Conservation (phyloP, 2,113 vertebrate genomes). For the Podiceps cristatus region DNA sequence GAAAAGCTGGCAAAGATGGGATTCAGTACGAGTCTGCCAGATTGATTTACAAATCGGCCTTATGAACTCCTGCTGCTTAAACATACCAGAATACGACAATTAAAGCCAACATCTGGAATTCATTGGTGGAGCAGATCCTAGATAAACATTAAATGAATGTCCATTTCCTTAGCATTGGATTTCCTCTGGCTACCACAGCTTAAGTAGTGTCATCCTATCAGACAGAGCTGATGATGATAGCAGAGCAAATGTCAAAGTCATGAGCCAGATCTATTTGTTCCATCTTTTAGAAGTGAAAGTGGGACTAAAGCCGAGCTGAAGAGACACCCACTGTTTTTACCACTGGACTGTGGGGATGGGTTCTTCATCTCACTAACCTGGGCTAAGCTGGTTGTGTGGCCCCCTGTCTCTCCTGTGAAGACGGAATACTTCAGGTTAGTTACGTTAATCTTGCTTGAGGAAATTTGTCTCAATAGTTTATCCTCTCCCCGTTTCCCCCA, state of each 20-base stretch:
- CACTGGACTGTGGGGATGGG: background rate
- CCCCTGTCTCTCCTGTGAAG: background rate
- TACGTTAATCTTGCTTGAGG: background rate
- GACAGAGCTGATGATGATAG: constrained; percentile 59
- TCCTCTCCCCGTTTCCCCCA: background rate
- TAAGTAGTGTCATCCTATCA: constrained; percentile 68
- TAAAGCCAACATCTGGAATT: constrained; percentile 86
- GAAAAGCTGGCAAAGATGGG: constrained; percentile 53
- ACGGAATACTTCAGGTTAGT: background rate
- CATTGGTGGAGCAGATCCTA: constrained; percentile 78
- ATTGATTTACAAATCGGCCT: constrained; percentile 79
- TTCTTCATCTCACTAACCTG: background rate
- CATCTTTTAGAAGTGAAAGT: constrained; percentile 14
- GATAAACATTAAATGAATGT: constrained; percentile 76
- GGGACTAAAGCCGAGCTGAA: background rate
- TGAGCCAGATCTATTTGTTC: constrained; percentile 38
- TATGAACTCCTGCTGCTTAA: constrained; percentile 70
- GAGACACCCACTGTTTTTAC: background rate
- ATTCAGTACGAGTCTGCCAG: constrained; percentile 62
- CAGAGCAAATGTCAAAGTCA: constrained; percentile 63
- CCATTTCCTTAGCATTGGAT: constrained; percentile 77
- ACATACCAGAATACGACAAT: constrained; percentile 71
- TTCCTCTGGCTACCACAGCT: constrained; percentile 75
- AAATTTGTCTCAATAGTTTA: background rate
- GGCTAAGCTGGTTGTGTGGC: background rate